A percentile compares a stretch with the other conserved stretches of the same genome.
These are phyloP conservation scores for Cyclophora albipunctata DNA, from an alignment of 2,888 invertebrate genomes.

Conservation along the genomic window DNA sequence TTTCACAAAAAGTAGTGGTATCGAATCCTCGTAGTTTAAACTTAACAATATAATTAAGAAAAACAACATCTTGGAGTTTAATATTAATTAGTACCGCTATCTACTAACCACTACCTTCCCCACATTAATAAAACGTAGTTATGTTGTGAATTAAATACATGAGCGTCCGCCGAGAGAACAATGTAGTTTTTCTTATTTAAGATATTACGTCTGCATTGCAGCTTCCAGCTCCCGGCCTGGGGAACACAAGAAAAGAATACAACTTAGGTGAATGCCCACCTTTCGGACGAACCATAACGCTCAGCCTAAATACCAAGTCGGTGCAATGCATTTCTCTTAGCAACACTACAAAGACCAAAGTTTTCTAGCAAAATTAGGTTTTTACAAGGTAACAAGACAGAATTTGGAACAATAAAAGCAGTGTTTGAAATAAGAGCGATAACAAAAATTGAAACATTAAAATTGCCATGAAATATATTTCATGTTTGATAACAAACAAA, in stretches of 20 bases:
- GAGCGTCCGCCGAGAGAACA: slow-evolving; percentile 20
- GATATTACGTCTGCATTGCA: slow-evolving; percentile 44
- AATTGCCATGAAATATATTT: slow-evolving; percentile 49
- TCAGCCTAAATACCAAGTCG: slow-evolving; percentile 15
- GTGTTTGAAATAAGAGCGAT: slow-evolving; percentile 27
- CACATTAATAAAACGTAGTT: too few species aligned
- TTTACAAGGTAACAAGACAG: too few species aligned
- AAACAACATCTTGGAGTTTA: too few species aligned
- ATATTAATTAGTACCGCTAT: too few species aligned
- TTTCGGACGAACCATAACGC: slow-evolving; percentile 21
- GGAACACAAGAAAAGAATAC: slow-evolving; percentile 28
- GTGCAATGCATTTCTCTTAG: slow-evolving; percentile 19
- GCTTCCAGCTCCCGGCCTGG: slow-evolving; percentile 15
- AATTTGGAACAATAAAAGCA: not conserved
- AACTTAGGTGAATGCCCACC: slow-evolving; percentile 33
- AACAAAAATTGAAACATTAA: slow-evolving; percentile 56
- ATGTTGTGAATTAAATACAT: slow-evolving; percentile 7
- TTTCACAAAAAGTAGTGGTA: too few species aligned
- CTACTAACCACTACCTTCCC: too few species aligned
- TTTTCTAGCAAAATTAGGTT: not conserved
- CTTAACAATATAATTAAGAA: too few species aligned
- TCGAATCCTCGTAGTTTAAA: too few species aligned
- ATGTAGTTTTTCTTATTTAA: slow-evolving; percentile 35
- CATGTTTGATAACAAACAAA: slow-evolving; percentile 30
- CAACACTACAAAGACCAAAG: slow-evolving; percentile 6